Conservation (phyloP, 2,113 vertebrate genomes). For the Sula dactylatra region DNA sequence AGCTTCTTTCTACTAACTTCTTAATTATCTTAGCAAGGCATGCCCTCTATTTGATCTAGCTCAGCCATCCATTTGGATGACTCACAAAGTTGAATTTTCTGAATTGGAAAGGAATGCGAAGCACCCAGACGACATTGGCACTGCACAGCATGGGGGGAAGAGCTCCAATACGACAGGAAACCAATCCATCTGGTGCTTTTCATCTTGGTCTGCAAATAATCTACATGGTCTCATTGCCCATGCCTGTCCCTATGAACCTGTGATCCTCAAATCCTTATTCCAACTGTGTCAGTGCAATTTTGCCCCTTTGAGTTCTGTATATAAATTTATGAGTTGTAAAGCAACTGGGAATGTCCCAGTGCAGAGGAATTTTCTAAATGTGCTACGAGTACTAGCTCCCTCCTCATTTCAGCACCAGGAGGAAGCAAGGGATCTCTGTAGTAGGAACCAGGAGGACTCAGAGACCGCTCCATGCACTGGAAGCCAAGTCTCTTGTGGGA, state of each 20-base stretch:
- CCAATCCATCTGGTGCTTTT: constrained; percentile 20
- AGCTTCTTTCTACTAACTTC: not conserved
- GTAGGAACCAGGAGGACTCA: not conserved
- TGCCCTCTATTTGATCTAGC: not conserved
- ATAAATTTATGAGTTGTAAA: not conserved
- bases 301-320: not conserved
- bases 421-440: not conserved
- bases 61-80: not conserved
- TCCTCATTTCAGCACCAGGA: not conserved
- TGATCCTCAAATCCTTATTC: not conserved
- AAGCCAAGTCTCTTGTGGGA: not conserved
- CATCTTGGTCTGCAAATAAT: not conserved
- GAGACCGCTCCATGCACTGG: not conserved
- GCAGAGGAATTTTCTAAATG: not conserved
- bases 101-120: constrained; percentile 31
- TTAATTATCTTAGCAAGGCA: constrained; percentile 6
- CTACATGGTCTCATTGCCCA: not conserved
- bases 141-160: not conserved
- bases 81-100: not conserved
- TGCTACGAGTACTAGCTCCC: not conserved
- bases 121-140: not conserved
- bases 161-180: not conserved
- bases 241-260: not conserved
- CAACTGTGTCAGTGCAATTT: not conserved
- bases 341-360: not conserved